Percentiles rank a stretch among this genome's conserved stretches.
These are phyloP conservation scores for Vulpes vulpes DNA, from an alignment of 2,113 vertebrate genomes.

Conservation along the genomic window DNA sequence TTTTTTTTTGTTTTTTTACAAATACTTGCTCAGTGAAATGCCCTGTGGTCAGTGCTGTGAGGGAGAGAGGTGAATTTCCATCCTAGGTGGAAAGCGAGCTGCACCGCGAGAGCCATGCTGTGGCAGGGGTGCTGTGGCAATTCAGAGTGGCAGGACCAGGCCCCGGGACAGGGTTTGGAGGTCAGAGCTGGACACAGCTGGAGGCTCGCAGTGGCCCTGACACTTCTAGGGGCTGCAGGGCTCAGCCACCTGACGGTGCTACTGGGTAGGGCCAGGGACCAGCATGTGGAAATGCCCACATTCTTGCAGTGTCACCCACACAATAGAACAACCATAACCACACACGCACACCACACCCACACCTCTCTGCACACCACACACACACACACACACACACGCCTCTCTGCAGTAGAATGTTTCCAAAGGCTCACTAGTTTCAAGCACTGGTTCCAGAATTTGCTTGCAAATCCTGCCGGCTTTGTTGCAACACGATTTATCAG, in stretches of 20 bases:
- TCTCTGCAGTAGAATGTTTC: neutral
- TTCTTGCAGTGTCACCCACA: neutral
- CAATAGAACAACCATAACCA: neutral
- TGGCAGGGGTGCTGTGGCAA: rapidly evolving
- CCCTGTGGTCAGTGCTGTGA: neutral
- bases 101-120: rapidly evolving
- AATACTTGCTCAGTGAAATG: neutral
- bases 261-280: neutral
- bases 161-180: neutral
- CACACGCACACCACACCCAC: rapidly evolving
- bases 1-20: neutral
- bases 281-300: too few species aligned
- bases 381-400: rapidly evolving
- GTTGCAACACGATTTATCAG: neutral
- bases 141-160: neutral
- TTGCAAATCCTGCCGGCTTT: neutral
- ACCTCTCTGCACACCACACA: rapidly evolving
- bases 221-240: neutral
- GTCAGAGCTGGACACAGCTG: neutral
- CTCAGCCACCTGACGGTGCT: neutral
- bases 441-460: neutral
- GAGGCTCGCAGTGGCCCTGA: neutral
- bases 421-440: neutral
- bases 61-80: neutral
- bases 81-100: neutral